phyloP scores from a whole-genome alignment of 2,888 invertebrate genomes.

The Hecatera dysodea region DNA sequence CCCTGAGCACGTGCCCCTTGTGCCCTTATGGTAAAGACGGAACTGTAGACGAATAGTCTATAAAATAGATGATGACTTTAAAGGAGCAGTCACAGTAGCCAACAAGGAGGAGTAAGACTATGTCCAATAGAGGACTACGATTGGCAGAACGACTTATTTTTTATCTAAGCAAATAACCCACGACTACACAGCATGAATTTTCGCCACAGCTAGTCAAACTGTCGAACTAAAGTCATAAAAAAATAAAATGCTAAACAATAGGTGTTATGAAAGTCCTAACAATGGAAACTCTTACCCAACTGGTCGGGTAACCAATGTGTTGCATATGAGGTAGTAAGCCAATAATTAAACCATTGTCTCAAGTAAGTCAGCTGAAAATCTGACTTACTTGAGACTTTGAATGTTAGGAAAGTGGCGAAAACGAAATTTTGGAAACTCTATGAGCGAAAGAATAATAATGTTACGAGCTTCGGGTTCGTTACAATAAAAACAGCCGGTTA shows the following conservation, averaged over 20 bases:
- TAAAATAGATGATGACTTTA: not conserved
- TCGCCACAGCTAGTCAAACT: slow-evolving; percentile 8
- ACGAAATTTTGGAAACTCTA: not conserved
- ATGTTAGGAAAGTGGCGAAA: slow-evolving; percentile 9
- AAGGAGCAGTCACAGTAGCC: not conserved
- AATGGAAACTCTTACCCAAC: slow-evolving; percentile 69
- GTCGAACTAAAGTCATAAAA: slow-evolving; percentile 42
- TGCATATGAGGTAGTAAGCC: slow-evolving; percentile 47
- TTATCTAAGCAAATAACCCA: not conserved
- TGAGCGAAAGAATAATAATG: not conserved
- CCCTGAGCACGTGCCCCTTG: too few relatives aligned
- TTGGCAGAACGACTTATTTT: not conserved
- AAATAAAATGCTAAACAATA: slow-evolving; percentile 65
- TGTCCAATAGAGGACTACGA: not conserved
- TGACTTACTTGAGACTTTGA: slow-evolving; percentile 14
- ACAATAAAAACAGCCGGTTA: too few relatives aligned
- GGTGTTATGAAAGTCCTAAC: slow-evolving; percentile 70
- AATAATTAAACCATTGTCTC: slow-evolving; percentile 58
- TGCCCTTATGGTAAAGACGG: too few relatives aligned
- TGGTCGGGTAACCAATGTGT: slow-evolving; percentile 44
- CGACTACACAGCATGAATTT: slow-evolving; percentile 7
- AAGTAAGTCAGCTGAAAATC: slow-evolving; percentile 38
- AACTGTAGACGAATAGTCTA: not conserved
- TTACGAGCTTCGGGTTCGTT: too few relatives aligned
- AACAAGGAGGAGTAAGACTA: not conserved